Evolutionary conservation across 2,888 invertebrate genomes (phyloP).

Genomic region (Scaptomyza cyrtandrae): DNA sequence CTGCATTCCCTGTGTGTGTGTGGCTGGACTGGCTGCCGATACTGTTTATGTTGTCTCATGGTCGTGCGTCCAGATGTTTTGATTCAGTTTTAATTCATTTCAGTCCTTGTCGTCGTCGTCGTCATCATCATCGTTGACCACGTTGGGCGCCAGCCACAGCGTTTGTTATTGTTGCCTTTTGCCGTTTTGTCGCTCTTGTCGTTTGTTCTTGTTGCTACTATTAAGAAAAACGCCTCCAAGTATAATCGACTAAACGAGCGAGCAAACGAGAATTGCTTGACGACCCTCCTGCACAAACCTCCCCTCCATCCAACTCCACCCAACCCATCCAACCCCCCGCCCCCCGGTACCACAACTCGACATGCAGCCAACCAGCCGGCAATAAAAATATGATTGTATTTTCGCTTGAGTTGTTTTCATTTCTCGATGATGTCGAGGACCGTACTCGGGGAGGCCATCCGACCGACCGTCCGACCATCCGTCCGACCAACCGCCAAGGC

Average conservation of each 20-base stretch:
- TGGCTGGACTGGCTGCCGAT: slow-evolving; percentile 3
- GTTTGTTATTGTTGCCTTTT: slow-evolving; percentile 65
- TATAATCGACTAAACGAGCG: slow-evolving; percentile 77
- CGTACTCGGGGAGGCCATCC: slow-evolving; percentile 26
- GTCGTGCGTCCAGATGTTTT: slow-evolving; percentile 82
- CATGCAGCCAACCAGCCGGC: slow-evolving; percentile 79
- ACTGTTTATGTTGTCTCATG: slow-evolving; percentile 71
- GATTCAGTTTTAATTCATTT: slow-evolving; percentile 83
- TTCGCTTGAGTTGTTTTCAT: slow-evolving; percentile 83
- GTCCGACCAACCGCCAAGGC: slow-evolving; percentile 19
- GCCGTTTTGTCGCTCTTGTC: slow-evolving; percentile 5
- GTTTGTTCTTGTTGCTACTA: slow-evolving; percentile 64
- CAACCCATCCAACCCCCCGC: not conserved
- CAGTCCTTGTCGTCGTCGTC: slow-evolving; percentile 51
- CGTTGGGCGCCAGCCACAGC: slow-evolving; percentile 34
- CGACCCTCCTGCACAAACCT: slow-evolving; percentile 34
- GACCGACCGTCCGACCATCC: not conserved
- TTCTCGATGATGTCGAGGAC: slow-evolving; percentile 79
- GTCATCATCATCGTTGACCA: slow-evolving; percentile 43
- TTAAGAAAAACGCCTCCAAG: slow-evolving; percentile 82
- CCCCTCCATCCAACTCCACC: not conserved
- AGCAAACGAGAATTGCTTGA: slow-evolving; percentile 61
- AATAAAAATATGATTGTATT: slow-evolving; percentile 84
- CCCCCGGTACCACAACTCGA: slow-evolving; percentile 25
- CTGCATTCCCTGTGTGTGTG: too few species aligned